A percentile compares a stretch with the other conserved stretches of the same genome.
phyloP scores from a whole-genome alignment of 2,113 vertebrate species.

The Vulpes ferrilata region DNA sequence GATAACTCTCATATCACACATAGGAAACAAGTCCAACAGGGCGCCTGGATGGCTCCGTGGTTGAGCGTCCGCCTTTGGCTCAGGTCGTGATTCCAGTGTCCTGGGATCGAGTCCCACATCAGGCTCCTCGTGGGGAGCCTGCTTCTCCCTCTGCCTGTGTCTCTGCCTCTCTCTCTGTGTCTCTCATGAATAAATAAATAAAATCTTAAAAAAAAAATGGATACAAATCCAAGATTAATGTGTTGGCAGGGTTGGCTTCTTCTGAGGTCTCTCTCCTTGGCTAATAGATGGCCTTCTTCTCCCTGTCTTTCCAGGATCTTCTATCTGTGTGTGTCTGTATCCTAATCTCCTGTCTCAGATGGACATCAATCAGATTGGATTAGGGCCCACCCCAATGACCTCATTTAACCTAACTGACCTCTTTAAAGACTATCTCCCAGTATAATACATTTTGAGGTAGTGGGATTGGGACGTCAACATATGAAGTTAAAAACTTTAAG shows the following conservation, averaged over 20 bases:
- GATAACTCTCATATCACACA: background rate
- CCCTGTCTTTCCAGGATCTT: rapidly evolving
- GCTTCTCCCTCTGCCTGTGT: too few species aligned
- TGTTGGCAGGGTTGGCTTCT: too few species aligned
- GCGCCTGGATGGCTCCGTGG: too few species aligned
- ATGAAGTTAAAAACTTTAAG: background rate
- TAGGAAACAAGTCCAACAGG: rapidly evolving
- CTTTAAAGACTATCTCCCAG: background rate
- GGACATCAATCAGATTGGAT: background rate
- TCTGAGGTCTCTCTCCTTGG: background rate
- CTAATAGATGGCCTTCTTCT: rapidly evolving
- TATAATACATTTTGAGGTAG: background rate
- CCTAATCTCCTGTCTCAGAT: background rate
- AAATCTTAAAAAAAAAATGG: too few species aligned
- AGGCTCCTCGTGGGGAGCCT: too few species aligned
- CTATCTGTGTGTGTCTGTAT: background rate
- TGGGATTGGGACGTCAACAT: background rate
- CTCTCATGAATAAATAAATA: too few species aligned
- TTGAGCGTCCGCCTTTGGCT: too few species aligned
- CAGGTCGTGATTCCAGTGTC: too few species aligned
- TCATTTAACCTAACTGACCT: background rate
- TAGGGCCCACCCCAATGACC: too few species aligned
- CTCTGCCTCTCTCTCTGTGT: too few species aligned
- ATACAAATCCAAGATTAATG: too few species aligned
- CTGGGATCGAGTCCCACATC: too few species aligned